Base-by-base conservation (phyloP, 2,888 invertebrate genomes). In the Epiblema foenella region DNA sequence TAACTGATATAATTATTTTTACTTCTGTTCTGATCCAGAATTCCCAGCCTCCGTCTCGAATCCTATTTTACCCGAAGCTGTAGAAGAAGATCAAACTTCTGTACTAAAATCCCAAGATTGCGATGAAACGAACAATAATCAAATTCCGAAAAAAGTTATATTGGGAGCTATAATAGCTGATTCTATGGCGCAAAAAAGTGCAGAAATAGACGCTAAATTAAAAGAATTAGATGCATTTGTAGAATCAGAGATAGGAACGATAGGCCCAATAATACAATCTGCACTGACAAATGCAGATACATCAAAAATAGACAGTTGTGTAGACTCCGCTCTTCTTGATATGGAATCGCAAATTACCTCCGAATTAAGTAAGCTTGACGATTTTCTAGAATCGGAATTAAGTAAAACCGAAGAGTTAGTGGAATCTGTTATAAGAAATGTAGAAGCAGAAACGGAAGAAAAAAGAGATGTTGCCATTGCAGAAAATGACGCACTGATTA, bases 201-300 rank as follows among this genome's bases (percentile, higher is more conserved):
- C 29, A n/a, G 46, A 69, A 29, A 33, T 69, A n/a, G 59, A 69
- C 17, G 65, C 64, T 3, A 29, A 39, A 33, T 29, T 69, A 7
- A 33, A 64, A 3, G 52, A 64, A 42, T 17, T 64, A 20, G 59
- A 59, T 12, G 52, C 42, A 15, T 54, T 65, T 17, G 42, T 65
- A 65, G 52, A 65, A 46, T 15, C 42, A 20, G 54, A 66, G 15
- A n/a, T 66, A 12, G 17, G 3, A 20, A 7, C 12, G 9, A 11
- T 60, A 8, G 42, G n/a, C 5, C 29, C 60, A 54, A 24, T 56
- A 15, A 12, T 65, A 17, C 17, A 65, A 42, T 46, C 9, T 33
- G 65, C 29, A 46, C 15, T 39, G 9, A 17, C 24, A 17, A 51
- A 12, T 1, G 37, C 42, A 18, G 39, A 20, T 5, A 15, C 29